Evolutionary conservation across 2,888 invertebrate genomes (phyloP), one percentile per base, ranked within the genome.

Genomic region (Branchellion lobata): DNA sequence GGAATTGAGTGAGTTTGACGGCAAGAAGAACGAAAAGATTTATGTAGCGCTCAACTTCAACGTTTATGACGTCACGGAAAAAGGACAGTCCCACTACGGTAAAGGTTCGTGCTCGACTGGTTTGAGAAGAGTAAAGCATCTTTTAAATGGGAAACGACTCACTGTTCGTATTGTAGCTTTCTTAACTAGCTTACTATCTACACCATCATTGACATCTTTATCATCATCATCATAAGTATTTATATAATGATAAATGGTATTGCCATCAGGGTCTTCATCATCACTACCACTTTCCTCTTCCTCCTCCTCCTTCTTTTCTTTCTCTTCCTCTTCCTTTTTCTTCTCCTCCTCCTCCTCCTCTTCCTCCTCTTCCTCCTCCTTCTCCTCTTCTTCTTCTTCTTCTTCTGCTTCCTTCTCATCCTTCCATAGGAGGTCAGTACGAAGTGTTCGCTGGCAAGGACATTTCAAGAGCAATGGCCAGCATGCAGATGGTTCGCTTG

Each of bases 391-490:
- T n/a, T 57, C n/a, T 57, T 24, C 61, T n/a, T n/a, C n/a, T n/a
- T n/a, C n/a, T n/a, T n/a, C n/a, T n/a, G n/a, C n/a, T n/a, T n/a
- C n/a, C n/a, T n/a, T 40, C 14, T 40, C n/a, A n/a, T n/a, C n/a
- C n/a, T n/a, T n/a, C n/a, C n/a, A n/a, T n/a, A 81, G 81, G 79
- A 36, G 81, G 80, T n/a, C 79, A 78, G 5, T 81, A 80, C 36
- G 68, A 36, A 34, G 51, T 65, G 0, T 78, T 81, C 33, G 81
- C 81, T 18, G 81, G 81, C n/a, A 72, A 34, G 27, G 81, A 81
- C 68, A 81, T 73, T 21, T 81, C 81, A 8, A 78, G 81, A 31
- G 80, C 79, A 14, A 65, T 81, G 76, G 80, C 81, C 27, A 81
- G 79, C n/a, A 80, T 81, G 80, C 65, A 80, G 33, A 79, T 79